Percentiles rank a stretch among this genome's conserved stretches.
These are phyloP conservation scores for Pristionchus maxplancki DNA, from an alignment of 2,888 invertebrate genomes.

Conservation along the genomic window DNA sequence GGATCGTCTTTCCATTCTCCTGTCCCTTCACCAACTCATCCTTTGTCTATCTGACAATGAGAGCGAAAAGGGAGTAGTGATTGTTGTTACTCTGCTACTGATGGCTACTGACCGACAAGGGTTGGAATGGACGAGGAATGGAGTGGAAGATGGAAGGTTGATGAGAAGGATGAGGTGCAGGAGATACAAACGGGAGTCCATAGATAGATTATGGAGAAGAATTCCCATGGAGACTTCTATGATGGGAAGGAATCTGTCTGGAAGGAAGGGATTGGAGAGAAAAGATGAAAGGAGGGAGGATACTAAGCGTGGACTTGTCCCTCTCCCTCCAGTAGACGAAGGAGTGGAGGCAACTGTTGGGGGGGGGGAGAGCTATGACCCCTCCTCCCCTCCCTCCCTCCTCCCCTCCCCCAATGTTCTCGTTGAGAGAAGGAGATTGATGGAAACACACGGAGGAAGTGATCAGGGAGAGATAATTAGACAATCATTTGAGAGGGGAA, in stretches of 20 bases:
- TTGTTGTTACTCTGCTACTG: not conserved
- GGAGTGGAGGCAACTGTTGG: conserved; percentile 5
- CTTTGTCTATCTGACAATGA: not conserved
- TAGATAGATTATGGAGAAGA: not conserved
- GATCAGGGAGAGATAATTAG: not conserved
- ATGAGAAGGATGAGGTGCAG: conserved; percentile 11
- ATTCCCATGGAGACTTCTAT: not conserved
- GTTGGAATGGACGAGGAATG: conserved; percentile 34
- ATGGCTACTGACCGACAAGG: conserved; percentile 36
- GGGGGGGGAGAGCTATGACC: not conserved
- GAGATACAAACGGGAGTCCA: not conserved
- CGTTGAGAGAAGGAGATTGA: conserved; percentile 29
- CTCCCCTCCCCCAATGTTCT: not conserved
- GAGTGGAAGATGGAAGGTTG: not conserved
- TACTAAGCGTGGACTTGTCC: conserved; percentile 31
- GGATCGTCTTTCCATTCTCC: not conserved
- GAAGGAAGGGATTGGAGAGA: conserved; percentile 12
- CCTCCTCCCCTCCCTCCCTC: not conserved
- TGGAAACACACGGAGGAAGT: conserved; percentile 11
- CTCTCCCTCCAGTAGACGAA: not conserved
- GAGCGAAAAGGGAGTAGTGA: not conserved
- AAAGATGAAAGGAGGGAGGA: not conserved
- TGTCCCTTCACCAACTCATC: not conserved
- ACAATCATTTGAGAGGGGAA: not conserved
- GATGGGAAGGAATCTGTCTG: conserved; percentile 2